A percentile compares a stretch with the other conserved stretches of the same genome.
Conservation (phyloP, 2,113 vertebrate species). For the Tonatia bakeri region DNA sequence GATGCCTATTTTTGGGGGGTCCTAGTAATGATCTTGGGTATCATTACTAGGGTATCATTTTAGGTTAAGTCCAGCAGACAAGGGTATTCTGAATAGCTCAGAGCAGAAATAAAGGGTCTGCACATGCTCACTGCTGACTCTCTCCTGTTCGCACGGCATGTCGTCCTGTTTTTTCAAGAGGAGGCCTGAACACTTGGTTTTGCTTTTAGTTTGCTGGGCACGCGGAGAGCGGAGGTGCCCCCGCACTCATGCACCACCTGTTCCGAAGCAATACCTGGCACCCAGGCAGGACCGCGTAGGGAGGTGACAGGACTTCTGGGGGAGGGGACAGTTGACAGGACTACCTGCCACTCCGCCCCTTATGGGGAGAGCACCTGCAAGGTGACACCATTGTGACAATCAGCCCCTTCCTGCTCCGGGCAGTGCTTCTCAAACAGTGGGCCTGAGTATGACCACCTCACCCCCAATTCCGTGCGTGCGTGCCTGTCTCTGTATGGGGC, state of each 20-base stretch:
- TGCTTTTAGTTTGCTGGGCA: slow-evolving; percentile 3
- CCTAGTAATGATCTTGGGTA: background rate
- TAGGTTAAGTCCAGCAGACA: background rate
- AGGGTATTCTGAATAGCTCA: background rate
- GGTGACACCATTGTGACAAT: background rate
- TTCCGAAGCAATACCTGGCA: background rate
- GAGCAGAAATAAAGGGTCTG: background rate
- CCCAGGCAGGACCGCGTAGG: background rate
- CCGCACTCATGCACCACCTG: background rate
- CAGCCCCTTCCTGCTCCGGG: background rate
- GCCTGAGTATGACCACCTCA: background rate
- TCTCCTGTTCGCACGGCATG: background rate
- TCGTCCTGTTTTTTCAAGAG: background rate
- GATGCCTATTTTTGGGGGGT: background rate
- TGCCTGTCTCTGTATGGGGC: no score
- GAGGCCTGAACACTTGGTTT: background rate
- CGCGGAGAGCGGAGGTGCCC: background rate
- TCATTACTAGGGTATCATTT: no score
- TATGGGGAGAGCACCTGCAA: background rate
- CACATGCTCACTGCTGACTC: background rate
- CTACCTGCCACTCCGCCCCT: background rate
- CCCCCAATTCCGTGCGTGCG: background rate
- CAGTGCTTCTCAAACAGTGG: background rate
- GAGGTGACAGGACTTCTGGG: background rate
- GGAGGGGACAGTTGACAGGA: background rate